Evolutionary conservation across 1,140 invertebrate genomes (phyloP).

Genomic region (Scaptodrosophila lebanonensis): DNA sequence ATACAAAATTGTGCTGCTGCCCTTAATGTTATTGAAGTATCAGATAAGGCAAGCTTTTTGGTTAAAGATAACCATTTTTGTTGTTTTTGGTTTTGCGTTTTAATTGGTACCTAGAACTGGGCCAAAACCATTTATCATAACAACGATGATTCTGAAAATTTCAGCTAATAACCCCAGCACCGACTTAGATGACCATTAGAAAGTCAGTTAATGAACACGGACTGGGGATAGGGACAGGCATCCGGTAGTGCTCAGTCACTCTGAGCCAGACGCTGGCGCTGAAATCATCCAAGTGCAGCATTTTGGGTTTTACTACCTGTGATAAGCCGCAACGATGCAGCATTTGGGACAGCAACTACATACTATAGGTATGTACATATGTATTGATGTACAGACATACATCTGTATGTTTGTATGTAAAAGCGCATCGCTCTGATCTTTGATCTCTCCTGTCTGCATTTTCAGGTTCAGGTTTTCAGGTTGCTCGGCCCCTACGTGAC

Average conservation of each 20-base stretch:
- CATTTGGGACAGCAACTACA: too few species aligned
- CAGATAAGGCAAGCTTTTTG: too few species aligned
- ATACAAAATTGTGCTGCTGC: too few species aligned
- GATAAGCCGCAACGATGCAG: constrained; percentile 47
- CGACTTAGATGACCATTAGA: constrained; percentile 29
- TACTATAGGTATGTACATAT: neutral
- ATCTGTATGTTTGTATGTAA: neutral
- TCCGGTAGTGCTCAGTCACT: constrained; percentile 3
- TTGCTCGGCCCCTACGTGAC: constrained; percentile 39
- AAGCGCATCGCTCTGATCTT: constrained; percentile 54
- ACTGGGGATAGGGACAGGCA: neutral
- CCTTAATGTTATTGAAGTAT: too few species aligned
- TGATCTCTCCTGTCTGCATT: constrained; percentile 40
- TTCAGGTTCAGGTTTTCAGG: constrained; percentile 36
- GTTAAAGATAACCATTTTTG: constrained; percentile 26
- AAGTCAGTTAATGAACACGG: neutral
- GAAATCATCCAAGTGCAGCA: constrained; percentile 64
- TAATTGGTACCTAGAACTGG: constrained; percentile 63
- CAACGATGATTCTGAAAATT: constrained; percentile 48
- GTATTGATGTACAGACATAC: neutral
- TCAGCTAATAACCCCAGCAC: constrained; percentile 59
- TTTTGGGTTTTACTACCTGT: constrained; percentile 65
- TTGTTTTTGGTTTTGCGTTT: constrained; percentile 34
- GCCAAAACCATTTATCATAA: constrained; percentile 60
- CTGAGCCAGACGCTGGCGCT: constrained; percentile 1